Conservation (phyloP, 2,797 vertebrate species). For the Hylomyscus alleni region DNA sequence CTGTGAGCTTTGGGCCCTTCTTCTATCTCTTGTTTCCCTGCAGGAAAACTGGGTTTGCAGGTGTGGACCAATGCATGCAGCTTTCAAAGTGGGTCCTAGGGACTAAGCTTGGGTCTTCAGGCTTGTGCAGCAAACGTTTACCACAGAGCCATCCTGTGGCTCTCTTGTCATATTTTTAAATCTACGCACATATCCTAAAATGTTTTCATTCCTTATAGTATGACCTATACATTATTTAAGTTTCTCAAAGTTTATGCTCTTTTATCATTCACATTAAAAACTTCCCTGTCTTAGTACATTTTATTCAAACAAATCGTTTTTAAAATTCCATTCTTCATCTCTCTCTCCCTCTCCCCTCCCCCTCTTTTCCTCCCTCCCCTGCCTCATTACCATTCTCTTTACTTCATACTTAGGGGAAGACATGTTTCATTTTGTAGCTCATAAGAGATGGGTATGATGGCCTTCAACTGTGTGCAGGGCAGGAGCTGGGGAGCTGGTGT, state of each 20-base stretch:
- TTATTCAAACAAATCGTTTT: background rate
- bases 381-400: background rate
- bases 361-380: too few relatives aligned
- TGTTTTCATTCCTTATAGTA: background rate
- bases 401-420: background rate
- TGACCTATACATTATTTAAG: background rate
- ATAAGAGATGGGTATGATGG: background rate
- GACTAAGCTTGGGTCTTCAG: background rate
- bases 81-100: background rate
- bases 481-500: rapidly evolving
- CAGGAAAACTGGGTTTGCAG: background rate
- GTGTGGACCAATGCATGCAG: background rate
- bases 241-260: background rate
- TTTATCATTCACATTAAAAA: background rate
- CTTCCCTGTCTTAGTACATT: background rate
- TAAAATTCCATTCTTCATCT: background rate
- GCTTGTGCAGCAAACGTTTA: background rate
- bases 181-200: background rate
- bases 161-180: background rate
- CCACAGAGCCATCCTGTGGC: background rate
- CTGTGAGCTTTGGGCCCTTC: background rate
- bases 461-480: background rate
- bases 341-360: rapidly evolving
- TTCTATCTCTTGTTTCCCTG: background rate
- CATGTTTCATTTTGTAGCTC: background rate